Percentiles rank a stretch among this genome's conserved stretches.
Conservation (phyloP, 2,888 invertebrate genomes). For the Adela reaumurella region DNA sequence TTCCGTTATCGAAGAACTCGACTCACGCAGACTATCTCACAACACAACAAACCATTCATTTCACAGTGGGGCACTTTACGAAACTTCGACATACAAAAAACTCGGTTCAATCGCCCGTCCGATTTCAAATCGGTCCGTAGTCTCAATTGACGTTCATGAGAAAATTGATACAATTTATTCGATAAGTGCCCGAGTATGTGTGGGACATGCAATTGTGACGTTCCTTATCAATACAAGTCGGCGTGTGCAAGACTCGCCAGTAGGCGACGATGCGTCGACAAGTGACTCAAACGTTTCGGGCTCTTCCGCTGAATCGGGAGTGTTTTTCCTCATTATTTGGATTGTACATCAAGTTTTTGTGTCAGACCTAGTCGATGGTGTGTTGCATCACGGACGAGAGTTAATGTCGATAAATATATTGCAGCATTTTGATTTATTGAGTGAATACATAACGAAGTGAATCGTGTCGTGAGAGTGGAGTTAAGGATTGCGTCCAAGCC, state of each 20-base stretch:
- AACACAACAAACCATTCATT: not conserved
- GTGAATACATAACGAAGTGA: not conserved
- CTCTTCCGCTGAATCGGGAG: too few species aligned
- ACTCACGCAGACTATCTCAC: not conserved
- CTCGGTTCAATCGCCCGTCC: not conserved
- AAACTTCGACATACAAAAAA: not conserved
- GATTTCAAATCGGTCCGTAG: constrained; percentile 27
- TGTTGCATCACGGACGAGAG: not conserved
- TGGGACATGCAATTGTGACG: not conserved
- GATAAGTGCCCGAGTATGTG: constrained; percentile 26
- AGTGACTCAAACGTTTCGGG: not conserved
- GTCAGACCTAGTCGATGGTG: too few species aligned
- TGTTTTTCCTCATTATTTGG: too few species aligned
- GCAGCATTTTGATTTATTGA: not conserved
- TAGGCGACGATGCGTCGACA: not conserved
- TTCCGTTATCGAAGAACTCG: not conserved
- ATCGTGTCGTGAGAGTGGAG: not conserved
- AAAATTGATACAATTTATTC: constrained; percentile 50
- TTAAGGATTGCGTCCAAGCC: not conserved
- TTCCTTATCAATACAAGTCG: not conserved
- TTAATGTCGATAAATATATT: not conserved
- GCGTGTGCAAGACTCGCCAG: not conserved
- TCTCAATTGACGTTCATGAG: constrained; percentile 39
- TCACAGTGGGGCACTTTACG: not conserved
- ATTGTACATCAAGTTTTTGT: too few species aligned